Base-by-base conservation (phyloP, 1,140 invertebrate species). In the Drosophila kikkawai region DNA sequence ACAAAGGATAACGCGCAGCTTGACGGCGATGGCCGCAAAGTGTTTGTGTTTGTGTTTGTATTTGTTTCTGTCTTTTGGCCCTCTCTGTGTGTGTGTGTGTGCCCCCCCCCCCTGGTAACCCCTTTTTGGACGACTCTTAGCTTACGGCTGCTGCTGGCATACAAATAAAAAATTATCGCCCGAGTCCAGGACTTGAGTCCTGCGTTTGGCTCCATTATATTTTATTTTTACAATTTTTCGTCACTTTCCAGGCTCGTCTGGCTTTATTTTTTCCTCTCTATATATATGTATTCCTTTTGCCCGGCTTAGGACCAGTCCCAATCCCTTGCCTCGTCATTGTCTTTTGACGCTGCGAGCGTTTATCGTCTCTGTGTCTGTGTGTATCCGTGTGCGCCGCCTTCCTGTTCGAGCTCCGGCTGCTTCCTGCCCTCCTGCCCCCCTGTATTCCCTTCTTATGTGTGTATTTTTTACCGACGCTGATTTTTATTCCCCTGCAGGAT, bases 111-210 rank as follows among this genome's bases (percentile, higher is more conserved):
- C 19, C 37, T 39, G 26, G 22, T 67, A 50, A 73, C 60, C 63
- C 71, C 60, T 73, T 80, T 69, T 17, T n/a, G 42, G 66, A 47
- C 64, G 67, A 57, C 70, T 69, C 63, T 80, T 76, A 55, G 73
- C 80, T 82, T 74, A 70, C 69, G 77, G 82, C 57, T 34, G 64
- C 74, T 74, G 79, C 57, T 17, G 64, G 58, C 75, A 83, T 77
- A 88, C 76, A 86, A 90, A 87, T 85, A 90, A 88, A 88, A 88
- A 85, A 90, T 85, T 90, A 88, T 88, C 79, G 81, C 78, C 58
- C 60, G 59, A 67, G 84, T 85, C 86, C 85, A 88, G 68, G 41
- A 61, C 75, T 48, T 42, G 65, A 22, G 74, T 61, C 74, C 82
- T 71, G 71, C 79, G 71, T 75, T 75, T 56, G 51, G 19, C 53